Conservation (phyloP, 2,888 invertebrate species). For the Cactoblastis cactorum region DNA sequence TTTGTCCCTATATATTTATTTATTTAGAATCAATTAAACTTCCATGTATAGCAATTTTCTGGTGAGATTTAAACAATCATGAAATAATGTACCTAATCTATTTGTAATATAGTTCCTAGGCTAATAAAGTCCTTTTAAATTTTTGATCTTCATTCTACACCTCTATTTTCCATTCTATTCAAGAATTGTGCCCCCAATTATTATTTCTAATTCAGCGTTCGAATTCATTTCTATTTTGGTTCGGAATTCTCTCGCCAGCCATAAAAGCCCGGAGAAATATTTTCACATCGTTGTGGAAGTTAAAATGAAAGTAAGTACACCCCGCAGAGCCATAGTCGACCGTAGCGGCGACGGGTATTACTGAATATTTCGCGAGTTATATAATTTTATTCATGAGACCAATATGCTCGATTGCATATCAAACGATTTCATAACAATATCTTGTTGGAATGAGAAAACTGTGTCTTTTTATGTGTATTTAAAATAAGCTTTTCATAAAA, state of each 20-base stretch:
- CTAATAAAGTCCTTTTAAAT: too few relatives aligned
- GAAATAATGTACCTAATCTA: too few relatives aligned
- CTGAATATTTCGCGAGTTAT: conserved; percentile 61
- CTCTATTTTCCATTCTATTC: not conserved
- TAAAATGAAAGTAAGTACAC: conserved; percentile 75
- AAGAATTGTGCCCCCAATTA: not conserved
- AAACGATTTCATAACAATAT: conserved; percentile 44
- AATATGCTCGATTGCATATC: conserved; percentile 48
- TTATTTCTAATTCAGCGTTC: conserved; percentile 32
- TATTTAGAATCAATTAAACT: too few relatives aligned
- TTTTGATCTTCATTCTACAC: too few relatives aligned
- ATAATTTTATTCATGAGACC: conserved; percentile 72
- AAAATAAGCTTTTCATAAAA: too few relatives aligned
- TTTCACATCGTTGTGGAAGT: conserved; percentile 77
- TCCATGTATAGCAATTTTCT: too few relatives aligned
- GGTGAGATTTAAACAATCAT: too few relatives aligned
- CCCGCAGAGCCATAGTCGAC: conserved; percentile 63
- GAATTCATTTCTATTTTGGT: conserved; percentile 41
- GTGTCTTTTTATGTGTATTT: too few relatives aligned
- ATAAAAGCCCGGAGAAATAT: conserved; percentile 73
- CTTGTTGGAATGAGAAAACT: conserved; percentile 21
- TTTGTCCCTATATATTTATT: too few relatives aligned
- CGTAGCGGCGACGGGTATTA: conserved; percentile 59
- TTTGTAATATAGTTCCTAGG: too few relatives aligned
- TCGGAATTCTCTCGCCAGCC: conserved; percentile 62